Percentiles rank a stretch among this genome's conserved stretches.
Evolutionary conservation across 2,797 vertebrate genomes (phyloP).

Genomic region (Acanthis flammea): DNA sequence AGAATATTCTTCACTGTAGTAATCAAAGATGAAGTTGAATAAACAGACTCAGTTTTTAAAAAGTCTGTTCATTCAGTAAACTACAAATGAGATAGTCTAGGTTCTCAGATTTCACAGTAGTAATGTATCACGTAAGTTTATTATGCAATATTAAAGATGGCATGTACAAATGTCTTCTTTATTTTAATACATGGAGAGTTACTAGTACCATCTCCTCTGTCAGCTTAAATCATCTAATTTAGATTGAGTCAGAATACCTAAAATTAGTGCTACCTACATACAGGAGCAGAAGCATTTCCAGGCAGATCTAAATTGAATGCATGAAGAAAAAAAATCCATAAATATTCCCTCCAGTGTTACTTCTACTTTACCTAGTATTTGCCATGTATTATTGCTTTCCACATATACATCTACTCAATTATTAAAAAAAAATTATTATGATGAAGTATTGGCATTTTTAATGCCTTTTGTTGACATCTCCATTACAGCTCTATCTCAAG

Average conservation of each 20-base stretch:
- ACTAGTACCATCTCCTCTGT: not conserved
- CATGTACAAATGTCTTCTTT: not conserved
- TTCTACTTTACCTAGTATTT: not conserved
- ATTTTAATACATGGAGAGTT: not conserved
- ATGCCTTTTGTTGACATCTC: not conserved
- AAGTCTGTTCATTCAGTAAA: not conserved
- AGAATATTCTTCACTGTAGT: not conserved
- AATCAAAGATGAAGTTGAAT: not conserved
- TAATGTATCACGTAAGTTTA: not conserved
- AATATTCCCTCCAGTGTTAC: not conserved
- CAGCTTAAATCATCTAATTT: not conserved
- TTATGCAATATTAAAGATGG: not conserved
- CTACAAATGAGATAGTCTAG: not conserved
- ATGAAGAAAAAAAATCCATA: constrained; percentile 3
- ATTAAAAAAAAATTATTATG: not conserved
- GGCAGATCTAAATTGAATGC: constrained; percentile 13
- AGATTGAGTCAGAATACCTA: constrained; percentile 8
- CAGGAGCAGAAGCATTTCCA: constrained; percentile 1
- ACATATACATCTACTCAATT: not conserved
- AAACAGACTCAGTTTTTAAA: not conserved
- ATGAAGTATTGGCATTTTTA: constrained; percentile 9
- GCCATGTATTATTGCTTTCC: not conserved
- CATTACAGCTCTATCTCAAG: not conserved
- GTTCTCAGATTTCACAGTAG: not conserved
- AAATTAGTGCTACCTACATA: constrained; percentile 14